Base-by-base conservation (phyloP, 23 tunicate species). In the Phallusia fumigata region DNA sequence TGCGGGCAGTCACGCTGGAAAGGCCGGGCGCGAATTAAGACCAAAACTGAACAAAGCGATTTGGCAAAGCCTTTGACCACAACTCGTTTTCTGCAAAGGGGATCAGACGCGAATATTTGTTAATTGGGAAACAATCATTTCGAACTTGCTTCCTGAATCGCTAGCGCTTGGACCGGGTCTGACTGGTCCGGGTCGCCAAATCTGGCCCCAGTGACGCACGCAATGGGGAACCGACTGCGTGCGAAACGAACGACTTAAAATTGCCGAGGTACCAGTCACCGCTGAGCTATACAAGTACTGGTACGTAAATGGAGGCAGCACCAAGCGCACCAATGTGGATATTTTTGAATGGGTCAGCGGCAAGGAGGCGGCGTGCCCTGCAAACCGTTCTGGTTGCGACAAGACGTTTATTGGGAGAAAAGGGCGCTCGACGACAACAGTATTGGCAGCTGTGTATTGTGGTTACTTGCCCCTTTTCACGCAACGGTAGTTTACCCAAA, bases 281-380 rank as follows among this genome's bases (percentile, higher is more conserved):
- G 69, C 69, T 1, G 26, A 22, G 15, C 69, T 58, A 58, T 58
- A 24, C 26, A 58, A 21, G 69, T 24, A 21, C 69, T 40, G 28
- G 13, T 58, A 58, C 69, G 69, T 24, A 13, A 40, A 40, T 22
- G 16, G 69, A 58, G 69, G 2, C 69, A 58, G 69, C 26, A 58
- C 69, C 69, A 24, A 58, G 5, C 28, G 69, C 69, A 58, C 69
- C 69, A 58, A 22, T 21, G 1, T 58, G 69, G 69, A 58, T 58
- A 58, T 58, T 58, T 58, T 58, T 58, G 69, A 58, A 58, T 58
- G 69, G 69, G 8, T 58, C 69, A 24, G 28, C 69, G 69, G 26
- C 69, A 21, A 1, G 69, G 28, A 58, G 69, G 16, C 69, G 69
- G 69, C 69, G 69, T 24, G 28, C 8, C 10, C 47, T 40, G 47